These are phyloP conservation scores for Tiaroga cobitis DNA, from an alignment of 2,797 vertebrate genomes.

Conservation along the genomic window DNA sequence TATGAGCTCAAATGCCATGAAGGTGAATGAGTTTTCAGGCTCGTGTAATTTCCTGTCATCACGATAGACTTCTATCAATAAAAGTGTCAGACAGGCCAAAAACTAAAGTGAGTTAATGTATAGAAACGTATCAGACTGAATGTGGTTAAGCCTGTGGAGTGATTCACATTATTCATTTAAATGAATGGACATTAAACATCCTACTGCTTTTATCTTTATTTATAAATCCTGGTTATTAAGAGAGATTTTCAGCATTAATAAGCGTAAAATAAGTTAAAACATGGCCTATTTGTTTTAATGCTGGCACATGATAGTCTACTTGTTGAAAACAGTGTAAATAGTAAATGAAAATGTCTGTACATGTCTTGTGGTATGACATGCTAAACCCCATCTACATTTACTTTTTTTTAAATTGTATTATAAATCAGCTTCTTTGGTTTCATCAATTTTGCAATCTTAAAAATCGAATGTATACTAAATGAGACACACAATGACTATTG, in stretches of 20 bases:
- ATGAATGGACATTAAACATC: background rate
- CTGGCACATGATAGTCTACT: background rate
- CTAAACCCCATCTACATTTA: background rate
- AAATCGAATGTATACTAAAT: background rate
- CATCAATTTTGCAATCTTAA: too few species aligned
- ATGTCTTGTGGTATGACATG: background rate
- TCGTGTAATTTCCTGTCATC: background rate
- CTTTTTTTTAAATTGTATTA: background rate
- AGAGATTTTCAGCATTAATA: background rate
- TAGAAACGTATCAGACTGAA: background rate
- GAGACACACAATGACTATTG: background rate
- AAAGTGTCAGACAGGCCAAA: background rate
- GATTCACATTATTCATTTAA: background rate
- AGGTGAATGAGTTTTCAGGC: background rate
- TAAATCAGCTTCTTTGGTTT: background rate
- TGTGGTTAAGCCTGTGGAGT: background rate
- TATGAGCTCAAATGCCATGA: background rate
- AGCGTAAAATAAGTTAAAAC: background rate
- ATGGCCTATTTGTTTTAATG: background rate
- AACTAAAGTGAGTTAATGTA: background rate
- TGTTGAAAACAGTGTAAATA: background rate
- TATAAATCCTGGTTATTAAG: background rate
- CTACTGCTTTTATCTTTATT: background rate
- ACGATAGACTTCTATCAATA: background rate
- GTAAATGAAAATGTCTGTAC: background rate